These are phyloP conservation scores for Threskiornis aethiopicus DNA, from an alignment of 2,797 vertebrate genomes.

Conservation along the genomic window DNA sequence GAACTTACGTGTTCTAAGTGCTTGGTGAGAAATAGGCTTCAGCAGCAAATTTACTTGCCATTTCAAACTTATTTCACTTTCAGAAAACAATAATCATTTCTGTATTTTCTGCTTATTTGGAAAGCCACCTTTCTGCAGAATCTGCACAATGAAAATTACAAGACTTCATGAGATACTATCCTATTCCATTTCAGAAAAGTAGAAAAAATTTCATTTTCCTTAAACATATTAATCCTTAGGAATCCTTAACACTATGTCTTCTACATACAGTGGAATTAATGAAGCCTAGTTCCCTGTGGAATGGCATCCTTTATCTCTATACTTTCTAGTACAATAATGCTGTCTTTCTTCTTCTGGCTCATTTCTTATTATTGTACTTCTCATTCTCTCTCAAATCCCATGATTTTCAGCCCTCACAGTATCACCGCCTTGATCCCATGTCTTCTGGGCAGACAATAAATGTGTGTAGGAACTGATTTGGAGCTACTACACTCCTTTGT, in stretches of 20 bases:
- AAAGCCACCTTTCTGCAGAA: background rate
- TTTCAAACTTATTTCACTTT: background rate
- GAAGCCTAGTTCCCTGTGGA: background rate
- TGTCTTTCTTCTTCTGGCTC: background rate
- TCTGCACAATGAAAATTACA: background rate
- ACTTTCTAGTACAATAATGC: background rate
- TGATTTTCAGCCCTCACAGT: background rate
- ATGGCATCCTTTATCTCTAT: background rate
- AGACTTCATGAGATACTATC: background rate
- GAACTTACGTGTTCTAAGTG: accelerated
- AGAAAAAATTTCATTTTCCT: background rate
- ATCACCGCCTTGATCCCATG: background rate
- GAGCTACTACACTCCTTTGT: background rate
- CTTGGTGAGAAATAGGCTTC: background rate
- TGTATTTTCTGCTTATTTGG: background rate
- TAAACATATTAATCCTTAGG: background rate
- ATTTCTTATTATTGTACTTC: background rate
- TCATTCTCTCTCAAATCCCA: background rate
- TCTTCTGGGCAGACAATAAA: background rate
- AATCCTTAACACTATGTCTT: background rate
- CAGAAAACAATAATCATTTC: background rate
- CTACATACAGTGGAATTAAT: background rate
- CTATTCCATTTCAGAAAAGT: background rate
- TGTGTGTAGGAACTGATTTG: background rate
- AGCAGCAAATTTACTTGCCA: background rate